Conservation (phyloP, 2,113 vertebrate genomes). For the Pseudorectes ferrugineus region DNA sequence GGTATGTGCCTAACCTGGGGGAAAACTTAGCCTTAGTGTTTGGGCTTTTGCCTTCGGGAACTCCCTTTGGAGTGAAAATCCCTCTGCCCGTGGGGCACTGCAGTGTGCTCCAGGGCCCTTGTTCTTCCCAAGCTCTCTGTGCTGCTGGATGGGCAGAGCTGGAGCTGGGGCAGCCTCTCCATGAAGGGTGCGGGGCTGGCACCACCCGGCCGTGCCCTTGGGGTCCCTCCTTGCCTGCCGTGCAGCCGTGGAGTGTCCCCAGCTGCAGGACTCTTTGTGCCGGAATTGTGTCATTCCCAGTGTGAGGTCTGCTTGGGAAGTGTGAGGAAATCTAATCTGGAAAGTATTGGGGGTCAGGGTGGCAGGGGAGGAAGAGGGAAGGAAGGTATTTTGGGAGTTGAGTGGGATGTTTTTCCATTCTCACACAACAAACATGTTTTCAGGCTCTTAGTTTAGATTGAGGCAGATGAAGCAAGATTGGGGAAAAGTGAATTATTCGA, state of each 20-base stretch:
- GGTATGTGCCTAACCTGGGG: accelerated
- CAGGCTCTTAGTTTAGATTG: not conserved
- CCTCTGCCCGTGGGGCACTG: accelerated
- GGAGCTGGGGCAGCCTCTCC: not conserved
- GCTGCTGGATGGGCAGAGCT: not conserved
- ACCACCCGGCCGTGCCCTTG: accelerated
- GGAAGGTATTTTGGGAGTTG: not conserved
- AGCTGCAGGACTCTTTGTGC: not conserved
- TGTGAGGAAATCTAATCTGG: not conserved
- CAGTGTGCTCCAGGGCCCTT: not conserved
- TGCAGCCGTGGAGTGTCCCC: not conserved
- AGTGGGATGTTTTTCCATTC: not conserved
- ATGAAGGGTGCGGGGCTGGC: not conserved
- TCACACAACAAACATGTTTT: not conserved
- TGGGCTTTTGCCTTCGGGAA: not conserved
- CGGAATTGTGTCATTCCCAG: not conserved
- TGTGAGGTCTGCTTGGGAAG: not conserved
- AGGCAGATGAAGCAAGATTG: not conserved
- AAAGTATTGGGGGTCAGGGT: not conserved
- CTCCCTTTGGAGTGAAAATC: not conserved
- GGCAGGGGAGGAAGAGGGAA: not conserved
- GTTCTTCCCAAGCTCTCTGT: too few species aligned
- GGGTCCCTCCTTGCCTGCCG: not conserved
- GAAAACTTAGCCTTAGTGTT: accelerated
- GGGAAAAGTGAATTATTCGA: not conserved